Conservation (phyloP, 2,888 invertebrate species). For the Crioceris asparagi region DNA sequence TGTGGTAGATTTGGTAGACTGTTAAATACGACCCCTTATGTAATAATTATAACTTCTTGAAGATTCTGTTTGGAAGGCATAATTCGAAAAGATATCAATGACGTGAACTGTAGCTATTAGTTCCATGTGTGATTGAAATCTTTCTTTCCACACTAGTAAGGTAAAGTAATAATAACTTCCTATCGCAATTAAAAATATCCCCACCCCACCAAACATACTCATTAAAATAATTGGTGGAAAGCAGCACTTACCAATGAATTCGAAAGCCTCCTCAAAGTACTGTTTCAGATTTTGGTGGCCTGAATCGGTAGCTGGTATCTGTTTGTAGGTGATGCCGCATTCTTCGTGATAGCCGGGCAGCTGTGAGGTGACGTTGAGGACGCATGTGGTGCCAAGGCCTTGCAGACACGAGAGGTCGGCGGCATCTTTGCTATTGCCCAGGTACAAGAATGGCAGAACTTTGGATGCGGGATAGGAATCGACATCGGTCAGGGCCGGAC, state of each 20-base stretch:
- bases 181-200: no score
- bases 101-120: no score
- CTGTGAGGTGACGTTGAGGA: constrained; percentile 73
- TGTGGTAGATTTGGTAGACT: no score
- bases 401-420: constrained; percentile 56
- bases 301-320: constrained; percentile 73
- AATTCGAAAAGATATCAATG: no score
- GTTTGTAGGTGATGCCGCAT: constrained; percentile 57
- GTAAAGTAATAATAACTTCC: no score
- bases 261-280: constrained; percentile 79
- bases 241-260: constrained; percentile 75
- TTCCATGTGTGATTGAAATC: no score
- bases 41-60: no score
- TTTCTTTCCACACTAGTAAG: no score
- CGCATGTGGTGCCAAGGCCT: constrained; percentile 60
- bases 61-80: no score
- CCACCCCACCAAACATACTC: no score
- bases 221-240: no score
- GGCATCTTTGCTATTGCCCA: constrained; percentile 75
- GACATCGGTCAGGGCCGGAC: constrained; percentile 48
- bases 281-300: constrained; percentile 78
- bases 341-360: constrained; percentile 60
- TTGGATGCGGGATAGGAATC: constrained; percentile 68
- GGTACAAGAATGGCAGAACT: constrained; percentile 68
- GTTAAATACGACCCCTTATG: no score